These are phyloP conservation scores for Chloropsis cyanopogon DNA, from an alignment of 2,113 vertebrate species.

Conservation along the genomic window DNA sequence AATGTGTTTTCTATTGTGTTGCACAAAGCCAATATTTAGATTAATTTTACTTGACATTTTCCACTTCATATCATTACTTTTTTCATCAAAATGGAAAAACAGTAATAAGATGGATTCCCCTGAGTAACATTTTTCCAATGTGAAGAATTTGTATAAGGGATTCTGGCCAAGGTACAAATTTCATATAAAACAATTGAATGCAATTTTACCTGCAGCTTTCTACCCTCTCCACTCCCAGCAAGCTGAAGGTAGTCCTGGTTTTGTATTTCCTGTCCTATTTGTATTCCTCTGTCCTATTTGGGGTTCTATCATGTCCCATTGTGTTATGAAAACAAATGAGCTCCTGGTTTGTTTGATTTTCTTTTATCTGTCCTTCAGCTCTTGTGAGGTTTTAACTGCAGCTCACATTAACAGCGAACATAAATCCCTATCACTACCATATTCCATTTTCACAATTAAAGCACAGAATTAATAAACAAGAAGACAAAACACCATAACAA, in stretches of 20 bases:
- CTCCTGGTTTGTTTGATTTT: not conserved
- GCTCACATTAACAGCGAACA: not conserved
- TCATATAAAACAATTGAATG: not conserved
- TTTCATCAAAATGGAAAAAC: conserved; percentile 38
- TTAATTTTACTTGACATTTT: conserved; percentile 53
- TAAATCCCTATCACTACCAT: not conserved
- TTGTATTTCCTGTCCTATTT: not conserved
- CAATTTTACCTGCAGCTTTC: not conserved
- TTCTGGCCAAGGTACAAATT: not conserved
- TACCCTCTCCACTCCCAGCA: not conserved
- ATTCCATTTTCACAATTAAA: not conserved
- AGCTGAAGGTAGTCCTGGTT: not conserved
- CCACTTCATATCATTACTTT: conserved; percentile 47
- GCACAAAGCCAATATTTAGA: not conserved
- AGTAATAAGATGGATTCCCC: conserved; percentile 27
- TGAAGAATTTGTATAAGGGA: conserved; percentile 33
- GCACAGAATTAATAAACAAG: not conserved
- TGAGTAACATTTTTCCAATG: conserved; percentile 40
- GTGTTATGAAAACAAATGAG: not conserved
- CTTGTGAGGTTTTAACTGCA: not conserved
- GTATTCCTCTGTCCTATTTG: not conserved
- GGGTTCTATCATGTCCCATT: not conserved
- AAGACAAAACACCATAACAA: not conserved
- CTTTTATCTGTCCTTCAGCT: not conserved
- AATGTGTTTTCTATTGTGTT: conserved; percentile 61